These are phyloP conservation scores for Rhizomys pruinosus DNA, from an alignment of 2,113 vertebrate species.

Conservation along the genomic window DNA sequence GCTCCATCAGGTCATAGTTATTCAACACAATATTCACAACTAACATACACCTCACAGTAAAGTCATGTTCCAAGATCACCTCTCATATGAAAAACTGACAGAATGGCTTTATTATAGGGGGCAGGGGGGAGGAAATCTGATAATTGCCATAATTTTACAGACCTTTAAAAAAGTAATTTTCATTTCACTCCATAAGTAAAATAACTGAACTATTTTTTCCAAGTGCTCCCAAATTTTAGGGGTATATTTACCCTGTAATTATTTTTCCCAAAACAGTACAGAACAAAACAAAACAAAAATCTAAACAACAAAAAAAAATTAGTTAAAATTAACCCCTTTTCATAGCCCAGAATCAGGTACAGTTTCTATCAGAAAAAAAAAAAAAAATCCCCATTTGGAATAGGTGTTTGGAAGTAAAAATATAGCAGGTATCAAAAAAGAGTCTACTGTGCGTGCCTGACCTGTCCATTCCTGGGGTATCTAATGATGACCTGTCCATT, in stretches of 20 bases:
- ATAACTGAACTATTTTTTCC: not conserved
- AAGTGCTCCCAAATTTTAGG: not conserved
- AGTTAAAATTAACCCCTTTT: not conserved
- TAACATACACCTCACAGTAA: not conserved
- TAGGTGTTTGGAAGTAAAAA: not conserved
- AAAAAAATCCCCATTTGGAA: not conserved
- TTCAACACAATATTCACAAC: not conserved
- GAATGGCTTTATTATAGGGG: too few species aligned
- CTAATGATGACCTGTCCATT: not conserved
- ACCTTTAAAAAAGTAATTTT: constrained; percentile 5
- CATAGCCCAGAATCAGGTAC: not conserved
- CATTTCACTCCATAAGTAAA: too few species aligned
- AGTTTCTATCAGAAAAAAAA: not conserved
- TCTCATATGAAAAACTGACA: not conserved
- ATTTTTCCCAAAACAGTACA: constrained; percentile 9
- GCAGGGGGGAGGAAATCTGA: too few species aligned
- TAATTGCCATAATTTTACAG: not conserved
- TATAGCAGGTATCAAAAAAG: not conserved
- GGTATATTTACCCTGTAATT: not conserved
- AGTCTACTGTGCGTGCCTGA: too few species aligned
- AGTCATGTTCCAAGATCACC: not conserved
- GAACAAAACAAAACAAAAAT: too few species aligned
- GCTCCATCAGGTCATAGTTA: constrained; percentile 10
- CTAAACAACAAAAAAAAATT: not conserved
- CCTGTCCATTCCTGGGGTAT: not conserved